Conservation (phyloP, 2,113 vertebrate species). For the Kryptolebias marmoratus region DNA sequence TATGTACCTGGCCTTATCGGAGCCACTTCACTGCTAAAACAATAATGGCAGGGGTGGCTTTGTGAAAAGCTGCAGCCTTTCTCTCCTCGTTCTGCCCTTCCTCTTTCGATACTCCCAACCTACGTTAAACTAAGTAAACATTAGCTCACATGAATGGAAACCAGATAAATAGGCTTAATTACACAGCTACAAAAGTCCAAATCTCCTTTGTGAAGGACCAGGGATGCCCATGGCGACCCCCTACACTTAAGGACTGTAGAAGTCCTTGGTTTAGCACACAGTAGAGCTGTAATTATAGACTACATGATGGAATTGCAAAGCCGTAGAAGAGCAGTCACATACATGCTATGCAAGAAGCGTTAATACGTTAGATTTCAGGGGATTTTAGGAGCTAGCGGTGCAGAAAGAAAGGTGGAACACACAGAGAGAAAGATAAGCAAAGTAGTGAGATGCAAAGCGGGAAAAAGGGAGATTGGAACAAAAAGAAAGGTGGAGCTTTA, state of each 20-base stretch:
- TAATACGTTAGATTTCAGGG: slow-evolving; percentile 31
- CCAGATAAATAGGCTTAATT: slow-evolving; percentile 71
- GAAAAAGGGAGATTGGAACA: slow-evolving; percentile 22
- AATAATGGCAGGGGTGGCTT: slow-evolving; percentile 40
- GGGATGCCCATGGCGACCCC: slow-evolving; percentile 59
- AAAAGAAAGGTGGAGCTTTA: slow-evolving; percentile 49
- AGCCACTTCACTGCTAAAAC: slow-evolving; percentile 40
- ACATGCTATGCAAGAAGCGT: slow-evolving; percentile 44
- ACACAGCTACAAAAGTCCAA: slow-evolving; percentile 61
- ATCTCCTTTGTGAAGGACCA: slow-evolving; percentile 60
- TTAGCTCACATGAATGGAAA: slow-evolving; percentile 59
- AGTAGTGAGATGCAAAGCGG: slow-evolving; percentile 24
- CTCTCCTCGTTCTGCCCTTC: slow-evolving; percentile 18
- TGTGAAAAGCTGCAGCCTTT: slow-evolving; percentile 36
- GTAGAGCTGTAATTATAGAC: slow-evolving; percentile 73
- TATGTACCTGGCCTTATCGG: slow-evolving; percentile 43
- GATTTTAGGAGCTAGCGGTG: slow-evolving; percentile 27
- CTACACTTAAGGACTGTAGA: slow-evolving; percentile 57
- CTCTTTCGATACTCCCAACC: slow-evolving; percentile 25
- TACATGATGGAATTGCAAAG: slow-evolving; percentile 47
- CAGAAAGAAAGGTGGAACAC: slow-evolving; percentile 20
- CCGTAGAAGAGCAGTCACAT: slow-evolving; percentile 25
- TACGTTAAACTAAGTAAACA: slow-evolving; percentile 65
- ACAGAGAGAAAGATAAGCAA: slow-evolving; percentile 14
- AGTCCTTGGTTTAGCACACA: slow-evolving; percentile 59